Conservation (phyloP, 2,888 invertebrate genomes). For the Leistus spinibarbis region DNA sequence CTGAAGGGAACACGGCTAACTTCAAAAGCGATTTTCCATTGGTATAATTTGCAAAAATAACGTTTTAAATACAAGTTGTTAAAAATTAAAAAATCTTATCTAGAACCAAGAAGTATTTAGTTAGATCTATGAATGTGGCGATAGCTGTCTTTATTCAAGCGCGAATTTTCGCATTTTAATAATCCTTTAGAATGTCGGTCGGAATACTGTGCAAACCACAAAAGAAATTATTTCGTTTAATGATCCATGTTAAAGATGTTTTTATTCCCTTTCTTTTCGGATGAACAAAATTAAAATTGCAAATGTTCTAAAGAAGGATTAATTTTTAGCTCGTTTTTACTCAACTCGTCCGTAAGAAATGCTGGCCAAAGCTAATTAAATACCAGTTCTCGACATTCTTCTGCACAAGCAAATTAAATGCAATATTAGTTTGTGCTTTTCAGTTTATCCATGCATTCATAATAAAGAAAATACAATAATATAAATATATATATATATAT, state of each 20-base stretch:
- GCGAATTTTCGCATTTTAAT: neutral
- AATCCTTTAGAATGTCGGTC: neutral
- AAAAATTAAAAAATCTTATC: too few species aligned
- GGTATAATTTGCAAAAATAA: too few species aligned
- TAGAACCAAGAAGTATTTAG: too few species aligned
- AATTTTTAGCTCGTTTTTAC: neutral
- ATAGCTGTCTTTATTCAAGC: neutral
- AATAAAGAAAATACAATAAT: too few species aligned
- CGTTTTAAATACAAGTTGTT: too few species aligned
- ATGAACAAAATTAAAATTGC: neutral
- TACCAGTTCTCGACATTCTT: neutral
- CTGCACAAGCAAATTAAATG: neutral
- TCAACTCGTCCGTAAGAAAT: neutral
- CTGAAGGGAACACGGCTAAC: too few species aligned
- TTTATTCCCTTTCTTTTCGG: neutral
- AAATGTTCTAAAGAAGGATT: neutral
- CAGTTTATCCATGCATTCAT: neutral
- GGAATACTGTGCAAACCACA: neutral
- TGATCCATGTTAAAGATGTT: neutral
- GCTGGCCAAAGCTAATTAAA: neutral
- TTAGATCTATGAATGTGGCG: neutral
- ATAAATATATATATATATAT: too few species aligned
- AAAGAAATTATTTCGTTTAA: neutral
- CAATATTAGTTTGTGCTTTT: neutral
- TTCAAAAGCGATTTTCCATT: too few species aligned